Conservation (phyloP, 1,140 invertebrate genomes). For the Brachionus rotundiformis region DNA sequence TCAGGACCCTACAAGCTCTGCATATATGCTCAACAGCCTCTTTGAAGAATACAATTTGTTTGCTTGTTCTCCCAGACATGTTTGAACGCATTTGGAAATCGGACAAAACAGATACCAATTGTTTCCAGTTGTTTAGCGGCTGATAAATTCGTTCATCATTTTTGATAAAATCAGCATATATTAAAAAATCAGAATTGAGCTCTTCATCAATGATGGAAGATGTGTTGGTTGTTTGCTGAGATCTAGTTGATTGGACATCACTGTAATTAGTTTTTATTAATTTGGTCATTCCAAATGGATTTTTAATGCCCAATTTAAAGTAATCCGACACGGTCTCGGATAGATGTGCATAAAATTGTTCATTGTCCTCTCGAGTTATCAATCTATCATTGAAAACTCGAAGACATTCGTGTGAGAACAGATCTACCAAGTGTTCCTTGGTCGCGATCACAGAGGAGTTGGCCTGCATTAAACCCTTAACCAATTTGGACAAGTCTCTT, state of each 20-base stretch:
- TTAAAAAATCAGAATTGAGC: neutral
- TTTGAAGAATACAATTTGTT: slow-evolving; percentile 61
- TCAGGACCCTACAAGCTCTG: slow-evolving; percentile 75
- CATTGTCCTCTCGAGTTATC: slow-evolving; percentile 75
- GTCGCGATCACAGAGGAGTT: slow-evolving; percentile 58
- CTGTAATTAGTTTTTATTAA: neutral
- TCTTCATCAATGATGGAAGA: neutral
- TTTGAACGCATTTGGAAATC: slow-evolving; percentile 41
- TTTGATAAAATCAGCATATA: slow-evolving; percentile 48
- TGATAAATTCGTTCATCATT: slow-evolving; percentile 50
- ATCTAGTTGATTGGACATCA: neutral
- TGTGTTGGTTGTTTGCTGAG: neutral
- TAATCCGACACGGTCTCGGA: slow-evolving; percentile 73
- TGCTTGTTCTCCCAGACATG: slow-evolving; percentile 5
- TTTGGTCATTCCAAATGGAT: neutral
- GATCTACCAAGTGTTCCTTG: slow-evolving; percentile 73
- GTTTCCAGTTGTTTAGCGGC: slow-evolving; percentile 38
- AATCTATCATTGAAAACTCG: slow-evolving; percentile 79
- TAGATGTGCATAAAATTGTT: slow-evolving; percentile 73
- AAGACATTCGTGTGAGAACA: slow-evolving; percentile 82
- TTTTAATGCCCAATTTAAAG: slow-evolving; percentile 73
- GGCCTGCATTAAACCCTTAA: slow-evolving; percentile 60
- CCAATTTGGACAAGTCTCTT: slow-evolving; percentile 72
- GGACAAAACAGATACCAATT: slow-evolving; percentile 29
- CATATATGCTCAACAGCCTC: slow-evolving; percentile 63